These are phyloP conservation scores for Stegodyphus mimosarum DNA, from an alignment of 1,140 invertebrate genomes.

Conservation along the genomic window DNA sequence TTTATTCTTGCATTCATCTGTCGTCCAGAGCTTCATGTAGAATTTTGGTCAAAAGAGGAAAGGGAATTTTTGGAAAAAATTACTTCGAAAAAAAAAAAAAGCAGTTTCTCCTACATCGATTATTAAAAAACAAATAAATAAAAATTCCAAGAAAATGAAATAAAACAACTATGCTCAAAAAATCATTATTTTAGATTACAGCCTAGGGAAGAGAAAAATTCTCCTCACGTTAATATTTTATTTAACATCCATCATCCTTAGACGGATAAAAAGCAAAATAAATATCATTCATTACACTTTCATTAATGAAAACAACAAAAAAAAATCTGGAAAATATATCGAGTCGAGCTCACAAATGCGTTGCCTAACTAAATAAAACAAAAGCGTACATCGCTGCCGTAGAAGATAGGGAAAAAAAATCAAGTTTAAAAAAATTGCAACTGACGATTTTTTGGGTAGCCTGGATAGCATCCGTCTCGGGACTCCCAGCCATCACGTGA, in stretches of 20 bases:
- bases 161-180: not conserved
- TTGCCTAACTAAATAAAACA: conserved; percentile 15
- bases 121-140: not conserved
- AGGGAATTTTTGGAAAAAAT: too few species aligned
- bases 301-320: conserved; percentile 39
- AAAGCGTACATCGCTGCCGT: not conserved
- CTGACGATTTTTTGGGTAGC: conserved; percentile 53
- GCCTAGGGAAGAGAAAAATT: not conserved
- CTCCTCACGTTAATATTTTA: conserved; percentile 56
- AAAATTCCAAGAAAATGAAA: not conserved
- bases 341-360: not conserved
- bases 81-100: too few species aligned
- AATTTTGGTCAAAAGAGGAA: too few species aligned
- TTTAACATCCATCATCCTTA: conserved; percentile 53
- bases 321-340: not conserved
- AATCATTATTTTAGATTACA: not conserved
- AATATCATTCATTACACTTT: conserved; percentile 60
- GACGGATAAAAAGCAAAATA: conserved; percentile 45
- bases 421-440: not conserved
- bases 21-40: too few species aligned
- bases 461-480: conserved; percentile 44
- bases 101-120: too few species aligned
- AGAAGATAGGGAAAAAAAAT: not conserved
- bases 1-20: too few species aligned
- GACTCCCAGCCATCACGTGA: conserved; percentile 50